Evolutionary conservation across 2,888 invertebrate species (phyloP).

Genomic region (Pherbina coryleti): DNA sequence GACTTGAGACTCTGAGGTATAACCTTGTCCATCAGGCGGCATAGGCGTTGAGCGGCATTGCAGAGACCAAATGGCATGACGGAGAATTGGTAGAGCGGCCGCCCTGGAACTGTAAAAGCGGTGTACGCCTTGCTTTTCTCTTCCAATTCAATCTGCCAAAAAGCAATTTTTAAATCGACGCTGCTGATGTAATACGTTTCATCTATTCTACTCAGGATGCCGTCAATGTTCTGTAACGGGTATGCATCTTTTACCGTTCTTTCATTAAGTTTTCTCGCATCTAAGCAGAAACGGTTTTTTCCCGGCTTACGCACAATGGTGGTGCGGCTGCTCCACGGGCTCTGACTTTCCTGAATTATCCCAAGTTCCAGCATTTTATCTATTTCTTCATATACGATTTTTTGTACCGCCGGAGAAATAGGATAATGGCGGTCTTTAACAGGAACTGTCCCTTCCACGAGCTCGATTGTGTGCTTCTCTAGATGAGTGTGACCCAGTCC

Average conservation of each 20-base stretch:
- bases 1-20: not conserved
- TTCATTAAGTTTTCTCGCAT: too few relatives aligned
- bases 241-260: too few relatives aligned
- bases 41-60: not conserved
- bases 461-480: constrained; percentile 37
- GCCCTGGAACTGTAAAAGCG: not conserved
- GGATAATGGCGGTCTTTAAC: constrained; percentile 43
- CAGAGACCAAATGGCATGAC: not conserved
- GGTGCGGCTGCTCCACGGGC: constrained; percentile 54
- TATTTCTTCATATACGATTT: not conserved
- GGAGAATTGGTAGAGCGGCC: too few relatives aligned
- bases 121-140: not conserved
- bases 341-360: constrained; percentile 54
- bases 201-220: constrained; percentile 43
- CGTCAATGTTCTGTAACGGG: constrained; percentile 41
- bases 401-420: constrained; percentile 9
- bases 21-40: not conserved
- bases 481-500: not conserved
- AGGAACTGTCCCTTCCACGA: constrained; percentile 37
- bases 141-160: not conserved
- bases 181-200: too few relatives aligned
- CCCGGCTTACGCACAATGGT: constrained; percentile 34
- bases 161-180: constrained; percentile 46
- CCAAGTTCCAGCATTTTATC: constrained; percentile 51
- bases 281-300: too few relatives aligned